A percentile compares a stretch with the other conserved stretches of the same genome.
Evolutionary conservation across 2,797 vertebrate genomes (phyloP).

Genomic region (Siniperca scherzeri): DNA sequence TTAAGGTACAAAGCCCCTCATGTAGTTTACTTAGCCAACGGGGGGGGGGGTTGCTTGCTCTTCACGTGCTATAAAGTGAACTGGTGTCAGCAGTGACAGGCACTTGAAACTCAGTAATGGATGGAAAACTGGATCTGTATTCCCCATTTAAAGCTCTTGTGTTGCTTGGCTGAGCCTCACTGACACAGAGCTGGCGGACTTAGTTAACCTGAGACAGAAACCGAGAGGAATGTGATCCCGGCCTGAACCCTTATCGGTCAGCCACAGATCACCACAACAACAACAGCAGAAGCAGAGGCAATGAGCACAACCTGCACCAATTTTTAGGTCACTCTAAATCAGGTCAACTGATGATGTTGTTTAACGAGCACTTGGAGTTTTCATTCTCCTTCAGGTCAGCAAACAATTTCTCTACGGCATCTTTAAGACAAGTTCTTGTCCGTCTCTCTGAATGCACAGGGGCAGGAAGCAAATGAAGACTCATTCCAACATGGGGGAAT

Average conservation of each 20-base stretch:
- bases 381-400: constrained; percentile 21
- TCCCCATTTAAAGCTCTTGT: constrained; percentile 48
- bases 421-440: constrained; percentile 10
- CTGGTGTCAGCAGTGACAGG: constrained; percentile 37
- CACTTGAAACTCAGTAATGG: constrained; percentile 40
- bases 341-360: constrained; percentile 34
- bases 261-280: constrained; percentile 36
- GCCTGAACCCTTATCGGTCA: constrained; percentile 8
- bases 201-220: constrained; percentile 56
- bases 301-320: constrained; percentile 20
- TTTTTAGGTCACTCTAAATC: constrained; percentile 47
- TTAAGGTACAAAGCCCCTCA: constrained; percentile 12
- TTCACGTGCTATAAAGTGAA: constrained; percentile 54
- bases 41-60: neutral
- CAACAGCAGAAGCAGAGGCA: constrained; percentile 18
- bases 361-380: constrained; percentile 31
- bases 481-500: constrained; percentile 43
- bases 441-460: constrained; percentile 3
- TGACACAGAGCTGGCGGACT: constrained; percentile 31
- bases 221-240: constrained; percentile 56
- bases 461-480: constrained; percentile 42
- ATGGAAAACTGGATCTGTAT: constrained; percentile 57
- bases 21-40: constrained; percentile 25
- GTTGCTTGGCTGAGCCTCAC: constrained; percentile 29
- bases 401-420: neutral